phyloP scores from a whole-genome alignment of 2,888 invertebrate genomes.

The Trichopoda pennipes region DNA sequence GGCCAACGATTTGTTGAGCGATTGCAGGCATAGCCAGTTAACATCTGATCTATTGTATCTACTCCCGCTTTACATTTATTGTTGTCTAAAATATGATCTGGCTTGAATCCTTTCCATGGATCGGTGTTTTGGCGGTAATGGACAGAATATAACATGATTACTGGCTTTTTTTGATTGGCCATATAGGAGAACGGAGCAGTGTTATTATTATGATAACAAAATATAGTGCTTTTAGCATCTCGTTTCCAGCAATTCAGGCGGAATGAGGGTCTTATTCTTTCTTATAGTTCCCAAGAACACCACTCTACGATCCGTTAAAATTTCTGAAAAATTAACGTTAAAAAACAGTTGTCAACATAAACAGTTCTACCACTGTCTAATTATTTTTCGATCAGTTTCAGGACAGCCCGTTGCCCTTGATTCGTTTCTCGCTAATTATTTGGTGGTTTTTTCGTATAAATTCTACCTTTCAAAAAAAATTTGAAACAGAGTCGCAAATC shows the following conservation, averaged over 20 bases:
- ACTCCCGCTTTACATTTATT: background rate
- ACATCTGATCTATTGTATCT: background rate
- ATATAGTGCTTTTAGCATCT: slow-evolving; percentile 27
- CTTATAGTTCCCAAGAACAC: background rate
- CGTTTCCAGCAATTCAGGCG: slow-evolving; percentile 38
- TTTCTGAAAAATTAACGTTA: slow-evolving; percentile 38
- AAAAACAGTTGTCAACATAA: slow-evolving; percentile 17
- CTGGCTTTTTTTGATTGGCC: slow-evolving; percentile 26
- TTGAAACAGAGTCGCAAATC: background rate
- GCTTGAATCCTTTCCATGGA: background rate
- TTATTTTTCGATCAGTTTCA: slow-evolving; percentile 47
- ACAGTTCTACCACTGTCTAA: background rate
- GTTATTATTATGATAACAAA: slow-evolving; percentile 41
- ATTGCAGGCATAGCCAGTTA: background rate
- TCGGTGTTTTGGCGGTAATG: background rate
- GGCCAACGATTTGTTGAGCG: background rate
- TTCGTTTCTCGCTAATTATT: slow-evolving; percentile 33
- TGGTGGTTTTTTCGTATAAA: slow-evolving; percentile 42
- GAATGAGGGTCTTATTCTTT: slow-evolving; percentile 34
- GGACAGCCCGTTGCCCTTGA: slow-evolving; percentile 35
- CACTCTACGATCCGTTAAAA: slow-evolving; percentile 41
- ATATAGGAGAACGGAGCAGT: slow-evolving; percentile 6
- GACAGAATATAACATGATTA: too few species aligned
- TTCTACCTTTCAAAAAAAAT: background rate
- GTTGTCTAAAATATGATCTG: background rate